Percentiles rank a stretch among this genome's conserved stretches.
These are phyloP conservation scores for Sula dactylatra DNA, from an alignment of 2,113 vertebrate genomes.

Conservation along the genomic window DNA sequence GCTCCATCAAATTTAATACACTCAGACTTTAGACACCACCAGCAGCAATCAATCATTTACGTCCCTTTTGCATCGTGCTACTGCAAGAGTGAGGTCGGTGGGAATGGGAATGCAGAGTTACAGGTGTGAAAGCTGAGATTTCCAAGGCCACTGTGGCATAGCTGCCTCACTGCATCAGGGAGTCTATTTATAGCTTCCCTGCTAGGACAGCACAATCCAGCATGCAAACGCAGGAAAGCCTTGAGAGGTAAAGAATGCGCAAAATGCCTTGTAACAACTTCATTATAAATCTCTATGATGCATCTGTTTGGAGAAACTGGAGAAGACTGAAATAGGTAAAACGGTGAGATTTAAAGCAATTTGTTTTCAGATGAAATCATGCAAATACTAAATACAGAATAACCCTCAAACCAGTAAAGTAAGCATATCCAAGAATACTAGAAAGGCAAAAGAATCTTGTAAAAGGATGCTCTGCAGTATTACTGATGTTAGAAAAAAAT, in stretches of 20 bases:
- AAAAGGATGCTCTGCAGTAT: not conserved
- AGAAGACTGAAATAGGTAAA: not conserved
- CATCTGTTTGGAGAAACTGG: not conserved
- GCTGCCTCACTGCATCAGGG: constrained; percentile 59
- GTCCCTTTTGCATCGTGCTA: constrained; percentile 69
- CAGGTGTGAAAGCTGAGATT: constrained; percentile 72
- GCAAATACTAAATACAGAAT: not conserved
- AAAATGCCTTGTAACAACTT: constrained; percentile 35
- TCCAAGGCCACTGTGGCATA: constrained; percentile 73
- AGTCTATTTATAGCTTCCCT: constrained; percentile 70
- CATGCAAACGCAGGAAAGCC: constrained; percentile 41
- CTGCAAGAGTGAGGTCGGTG: constrained; percentile 49
- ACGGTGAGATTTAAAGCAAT: not conserved
- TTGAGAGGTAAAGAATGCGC: constrained; percentile 29
- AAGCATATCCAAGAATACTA: not conserved
- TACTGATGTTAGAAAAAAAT: not conserved
- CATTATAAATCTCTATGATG: not conserved
- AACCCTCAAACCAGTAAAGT: not conserved
- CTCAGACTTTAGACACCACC: constrained; percentile 88
- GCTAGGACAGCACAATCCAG: constrained; percentile 66
- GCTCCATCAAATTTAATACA: constrained; percentile 82
- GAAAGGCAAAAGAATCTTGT: not conserved
- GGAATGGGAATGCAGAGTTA: constrained; percentile 59
- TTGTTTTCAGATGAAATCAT: not conserved
- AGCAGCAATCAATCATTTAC: constrained; percentile 88